Conservation (phyloP, 2,888 invertebrate species). For the Lymantria monacha region DNA sequence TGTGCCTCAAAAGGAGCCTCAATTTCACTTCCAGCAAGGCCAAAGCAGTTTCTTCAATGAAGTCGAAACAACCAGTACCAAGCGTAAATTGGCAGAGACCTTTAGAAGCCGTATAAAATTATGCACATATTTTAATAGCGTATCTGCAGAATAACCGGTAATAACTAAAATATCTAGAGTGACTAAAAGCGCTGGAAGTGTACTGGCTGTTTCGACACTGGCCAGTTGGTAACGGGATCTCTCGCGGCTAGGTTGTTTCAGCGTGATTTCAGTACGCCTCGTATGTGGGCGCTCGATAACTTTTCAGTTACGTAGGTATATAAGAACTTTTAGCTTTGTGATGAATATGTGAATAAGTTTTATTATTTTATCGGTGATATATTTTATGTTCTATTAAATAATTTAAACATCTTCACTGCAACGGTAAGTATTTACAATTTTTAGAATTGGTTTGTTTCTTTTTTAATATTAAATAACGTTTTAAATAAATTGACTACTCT, state of each 20-base stretch:
- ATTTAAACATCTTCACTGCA: neutral
- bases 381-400: conserved; percentile 2
- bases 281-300: conserved; percentile 29
- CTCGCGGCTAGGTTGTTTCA: conserved; percentile 33
- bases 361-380: conserved; percentile 18
- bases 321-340: conserved; percentile 32
- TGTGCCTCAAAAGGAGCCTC: too few relatives aligned
- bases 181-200: conserved; percentile 1
- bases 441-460: too few relatives aligned
- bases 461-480: too few relatives aligned
- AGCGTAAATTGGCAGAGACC: too few relatives aligned
- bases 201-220: conserved; percentile 3
- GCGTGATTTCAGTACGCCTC: conserved; percentile 24
- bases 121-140: too few relatives aligned
- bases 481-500: too few relatives aligned
- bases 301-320: conserved; percentile 28
- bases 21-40: too few relatives aligned
- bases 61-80: too few relatives aligned
- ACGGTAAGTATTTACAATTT: conserved; percentile 2
- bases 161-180: neutral
- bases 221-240: conserved; percentile 39
- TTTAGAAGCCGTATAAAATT: too few relatives aligned
- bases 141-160: neutral
- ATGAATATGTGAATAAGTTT: conserved; percentile 26
- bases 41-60: too few relatives aligned